Evolutionary conservation across 2,113 vertebrate species (phyloP).

Genomic region (Tamias sibiricus): DNA sequence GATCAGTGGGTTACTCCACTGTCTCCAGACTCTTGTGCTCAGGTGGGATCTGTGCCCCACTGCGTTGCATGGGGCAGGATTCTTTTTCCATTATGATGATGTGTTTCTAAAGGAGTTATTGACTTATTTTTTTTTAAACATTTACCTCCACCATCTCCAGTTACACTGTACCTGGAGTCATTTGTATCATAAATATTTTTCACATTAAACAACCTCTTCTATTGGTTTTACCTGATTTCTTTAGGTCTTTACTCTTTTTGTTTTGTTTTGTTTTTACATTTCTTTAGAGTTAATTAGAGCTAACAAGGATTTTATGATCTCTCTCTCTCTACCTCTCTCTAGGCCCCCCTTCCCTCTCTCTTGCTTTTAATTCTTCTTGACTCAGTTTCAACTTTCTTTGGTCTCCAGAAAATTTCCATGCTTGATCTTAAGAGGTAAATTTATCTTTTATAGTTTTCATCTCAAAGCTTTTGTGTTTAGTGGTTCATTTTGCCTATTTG

Average conservation of each 20-base stretch:
- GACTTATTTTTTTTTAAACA: background rate
- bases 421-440: background rate
- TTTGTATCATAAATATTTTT: slow-evolving; percentile 8
- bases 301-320: background rate
- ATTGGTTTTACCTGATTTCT: background rate
- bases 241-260: background rate
- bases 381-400: slow-evolving; percentile 24
- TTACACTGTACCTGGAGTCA: background rate
- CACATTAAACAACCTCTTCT: background rate
- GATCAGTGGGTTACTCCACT: no score
- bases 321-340: background rate
- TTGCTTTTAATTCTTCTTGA: slow-evolving; percentile 12
- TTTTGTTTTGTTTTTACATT: background rate
- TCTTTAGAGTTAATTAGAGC: background rate
- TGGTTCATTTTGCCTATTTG: background rate
- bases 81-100: background rate
- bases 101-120: background rate
- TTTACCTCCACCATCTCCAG: background rate
- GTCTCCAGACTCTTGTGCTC: background rate
- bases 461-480: slow-evolving; percentile 23
- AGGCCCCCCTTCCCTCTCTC: background rate
- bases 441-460: slow-evolving; percentile 27
- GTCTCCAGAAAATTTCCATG: background rate
- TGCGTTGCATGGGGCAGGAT: background rate
- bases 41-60: background rate